Base-by-base conservation (phyloP, 2,888 invertebrate genomes). In the Andrena chrysosceles region DNA sequence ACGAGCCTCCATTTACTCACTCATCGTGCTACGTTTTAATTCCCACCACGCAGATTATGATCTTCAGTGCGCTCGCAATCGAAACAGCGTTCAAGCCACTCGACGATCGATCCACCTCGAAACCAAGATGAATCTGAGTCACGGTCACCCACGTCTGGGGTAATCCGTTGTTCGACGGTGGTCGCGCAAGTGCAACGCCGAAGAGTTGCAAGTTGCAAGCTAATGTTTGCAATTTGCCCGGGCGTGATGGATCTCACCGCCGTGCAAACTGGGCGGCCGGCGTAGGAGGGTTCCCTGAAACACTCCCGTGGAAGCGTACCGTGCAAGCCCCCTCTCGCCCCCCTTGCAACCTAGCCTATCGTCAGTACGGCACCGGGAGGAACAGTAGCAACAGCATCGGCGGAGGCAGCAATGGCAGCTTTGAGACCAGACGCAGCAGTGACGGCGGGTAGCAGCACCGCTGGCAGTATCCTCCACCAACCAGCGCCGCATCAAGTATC, bases 401-500 rank as follows among this genome's bases (percentile, higher is more conserved):
- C 62, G 63, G 77, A 63, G 52, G 29, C 69, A 73, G 70, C 70
- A 75, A 60, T 35, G 70, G 33, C 70, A 67, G 62, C 78, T 71
- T 76, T 77, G 63, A 66, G 60, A 63, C 35, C 78, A 78, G 77
- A 64, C 63, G 64, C 33, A 72, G 68, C 71, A 75, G 77, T 26
- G 84, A 74, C 69, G 75, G 70, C 64, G 72, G 84, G 85, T 70
- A 80, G 82, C 78, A 73, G 86, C 71, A 82, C 77, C 76, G 68
- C 77, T 74, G 71, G 75, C 73, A 68, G 77, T 67, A 74, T 82
- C 69, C 86, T 71, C 84, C 87, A 82, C 84, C 90, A 91, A 90
- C 89, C 87, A 88, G 91, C 89, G 86, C 91, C 89, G 93, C 92
- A 93, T 93, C 93, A 92, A 93, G 93, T 93, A 93, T 93, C 93